These are phyloP conservation scores for Orussus abietinus DNA, from an alignment of 1,140 invertebrate species.

Conservation along the genomic window DNA sequence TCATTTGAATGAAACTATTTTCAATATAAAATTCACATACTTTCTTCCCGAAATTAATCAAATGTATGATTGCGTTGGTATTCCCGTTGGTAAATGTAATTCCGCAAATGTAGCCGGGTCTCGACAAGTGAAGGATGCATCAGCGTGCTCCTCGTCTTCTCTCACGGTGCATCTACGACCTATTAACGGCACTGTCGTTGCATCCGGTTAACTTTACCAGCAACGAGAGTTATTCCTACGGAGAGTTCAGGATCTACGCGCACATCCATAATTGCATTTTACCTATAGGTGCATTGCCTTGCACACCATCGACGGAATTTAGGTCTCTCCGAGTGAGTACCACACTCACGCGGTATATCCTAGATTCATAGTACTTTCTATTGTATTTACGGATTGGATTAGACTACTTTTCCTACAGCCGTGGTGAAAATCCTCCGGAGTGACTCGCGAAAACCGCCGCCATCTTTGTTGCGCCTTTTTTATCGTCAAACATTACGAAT, in stretches of 20 bases:
- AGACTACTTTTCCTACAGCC: slow-evolving; percentile 34
- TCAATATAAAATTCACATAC: too few relatives aligned
- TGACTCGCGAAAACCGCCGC: too few relatives aligned
- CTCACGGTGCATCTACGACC: slow-evolving; percentile 5
- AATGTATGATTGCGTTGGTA: too few relatives aligned
- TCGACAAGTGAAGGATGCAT: too few relatives aligned
- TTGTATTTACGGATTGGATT: slow-evolving; percentile 43
- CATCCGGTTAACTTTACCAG: slow-evolving; percentile 23
- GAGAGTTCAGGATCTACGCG: slow-evolving; percentile 15
- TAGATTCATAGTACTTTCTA: slow-evolving; percentile 45
- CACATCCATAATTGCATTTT: too few relatives aligned
- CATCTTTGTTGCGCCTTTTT: too few relatives aligned
- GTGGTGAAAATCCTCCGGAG: slow-evolving; percentile 17
- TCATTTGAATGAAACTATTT: too few relatives aligned
- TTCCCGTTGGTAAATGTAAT: too few relatives aligned
- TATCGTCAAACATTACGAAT: too few relatives aligned
- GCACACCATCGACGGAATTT: slow-evolving; percentile 34
- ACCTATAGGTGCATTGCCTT: background rate
- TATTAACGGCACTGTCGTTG: slow-evolving; percentile 12
- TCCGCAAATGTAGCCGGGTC: too few relatives aligned
- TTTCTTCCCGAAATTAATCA: too few relatives aligned
- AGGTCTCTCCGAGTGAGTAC: slow-evolving; percentile 28
- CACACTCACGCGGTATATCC: slow-evolving; percentile 32
- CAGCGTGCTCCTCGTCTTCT: too few relatives aligned
- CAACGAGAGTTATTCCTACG: slow-evolving; percentile 26